Percentiles rank a stretch among this genome's conserved stretches.
These are phyloP conservation scores for Megalops atlanticus DNA, from an alignment of 2,113 vertebrate species.

Conservation along the genomic window DNA sequence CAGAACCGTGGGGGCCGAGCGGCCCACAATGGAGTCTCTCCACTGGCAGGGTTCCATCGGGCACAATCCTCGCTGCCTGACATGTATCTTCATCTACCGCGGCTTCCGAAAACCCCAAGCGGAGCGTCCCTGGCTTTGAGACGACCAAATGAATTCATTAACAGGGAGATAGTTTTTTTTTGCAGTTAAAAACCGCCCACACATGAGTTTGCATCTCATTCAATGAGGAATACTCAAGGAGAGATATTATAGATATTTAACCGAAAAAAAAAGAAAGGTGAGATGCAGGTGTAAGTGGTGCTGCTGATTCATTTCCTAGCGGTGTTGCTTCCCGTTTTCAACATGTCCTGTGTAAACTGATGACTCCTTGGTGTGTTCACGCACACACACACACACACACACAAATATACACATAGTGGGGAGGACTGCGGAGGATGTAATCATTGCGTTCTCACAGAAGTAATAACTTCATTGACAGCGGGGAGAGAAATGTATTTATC, in stretches of 20 bases:
- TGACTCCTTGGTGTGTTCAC: neutral
- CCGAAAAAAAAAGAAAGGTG: neutral
- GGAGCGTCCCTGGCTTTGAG: neutral
- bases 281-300: neutral
- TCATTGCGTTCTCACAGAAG: slow-evolving; percentile 43
- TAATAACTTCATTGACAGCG: slow-evolving; percentile 43
- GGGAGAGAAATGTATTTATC: slow-evolving; percentile 40
- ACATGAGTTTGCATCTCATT: neutral
- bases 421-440: slow-evolving; percentile 35
- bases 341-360: neutral
- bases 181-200: no score
- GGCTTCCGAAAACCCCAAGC: neutral
- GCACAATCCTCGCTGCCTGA: slow-evolving; percentile 1
- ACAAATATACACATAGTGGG: slow-evolving; percentile 22
- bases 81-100: slow-evolving; percentile 14
- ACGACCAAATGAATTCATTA: neutral
- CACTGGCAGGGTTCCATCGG: neutral
- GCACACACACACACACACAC: neutral
- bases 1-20: neutral
- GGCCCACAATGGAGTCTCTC: neutral
- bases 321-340: neutral
- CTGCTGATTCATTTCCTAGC: neutral
- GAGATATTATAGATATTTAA: neutral
- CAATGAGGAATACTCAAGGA: no score
- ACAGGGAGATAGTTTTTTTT: neutral